Conservation (phyloP, 2,888 invertebrate species). For the Dendrolimus pini region DNA sequence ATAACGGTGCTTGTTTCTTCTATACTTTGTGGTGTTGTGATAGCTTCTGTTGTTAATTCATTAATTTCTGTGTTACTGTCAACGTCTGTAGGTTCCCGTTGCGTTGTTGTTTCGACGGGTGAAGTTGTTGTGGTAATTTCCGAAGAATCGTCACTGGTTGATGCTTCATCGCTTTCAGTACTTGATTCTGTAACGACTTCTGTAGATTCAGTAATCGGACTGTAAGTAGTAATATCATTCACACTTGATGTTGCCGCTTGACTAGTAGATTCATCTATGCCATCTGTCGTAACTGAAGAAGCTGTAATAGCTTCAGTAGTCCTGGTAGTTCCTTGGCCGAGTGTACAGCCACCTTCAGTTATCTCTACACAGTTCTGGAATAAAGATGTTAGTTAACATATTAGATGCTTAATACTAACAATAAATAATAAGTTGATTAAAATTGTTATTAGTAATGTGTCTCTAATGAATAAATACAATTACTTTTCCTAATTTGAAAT, state of each 20-base stretch:
- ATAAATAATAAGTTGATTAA: too few relatives aligned
- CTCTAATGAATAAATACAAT: too few relatives aligned
- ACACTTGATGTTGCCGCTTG: neutral
- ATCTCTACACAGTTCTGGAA: neutral
- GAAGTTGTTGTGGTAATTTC: neutral
- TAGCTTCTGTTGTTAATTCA: neutral
- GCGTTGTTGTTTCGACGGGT: neutral
- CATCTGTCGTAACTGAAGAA: neutral
- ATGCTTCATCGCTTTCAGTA: neutral
- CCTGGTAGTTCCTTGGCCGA: neutral
- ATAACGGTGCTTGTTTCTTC: constrained; percentile 3
- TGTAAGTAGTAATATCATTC: too few relatives aligned
- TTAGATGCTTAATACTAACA: too few relatives aligned
- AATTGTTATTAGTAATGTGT: too few relatives aligned
- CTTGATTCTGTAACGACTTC: neutral
- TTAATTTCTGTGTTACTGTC: neutral
- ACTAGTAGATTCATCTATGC: neutral
- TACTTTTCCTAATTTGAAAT: too few relatives aligned
- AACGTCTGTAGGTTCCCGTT: neutral
- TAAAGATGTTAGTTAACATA: neutral
- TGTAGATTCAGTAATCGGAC: neutral
- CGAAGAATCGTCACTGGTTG: too few relatives aligned
- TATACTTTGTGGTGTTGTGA: constrained; percentile 1
- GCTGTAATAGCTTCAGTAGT: neutral
- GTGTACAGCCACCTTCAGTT: neutral